phyloP scores from a whole-genome alignment of 1,140 invertebrate species.

The Pachypeltis micranthus region DNA sequence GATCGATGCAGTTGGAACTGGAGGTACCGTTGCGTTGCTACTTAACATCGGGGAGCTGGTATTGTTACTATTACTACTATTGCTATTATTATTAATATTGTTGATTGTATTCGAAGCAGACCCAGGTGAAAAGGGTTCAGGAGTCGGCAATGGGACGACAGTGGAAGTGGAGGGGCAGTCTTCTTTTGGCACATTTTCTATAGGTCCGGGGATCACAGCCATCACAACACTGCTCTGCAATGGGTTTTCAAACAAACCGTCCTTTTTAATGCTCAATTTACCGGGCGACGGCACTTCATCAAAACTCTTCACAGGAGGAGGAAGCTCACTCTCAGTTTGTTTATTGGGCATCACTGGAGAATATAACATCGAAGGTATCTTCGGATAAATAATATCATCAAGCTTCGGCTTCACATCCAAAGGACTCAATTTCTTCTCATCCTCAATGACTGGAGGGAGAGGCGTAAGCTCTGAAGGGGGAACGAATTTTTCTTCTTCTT shows the following conservation, averaged over 20 bases:
- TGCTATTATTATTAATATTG: conserved; percentile 2
- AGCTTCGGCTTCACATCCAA: conserved; percentile 24
- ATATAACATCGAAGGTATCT: conserved; percentile 5
- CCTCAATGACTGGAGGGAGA: conserved; percentile 2
- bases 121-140: conserved; percentile 6
- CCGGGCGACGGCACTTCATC: conserved; percentile 25
- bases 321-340: conserved; percentile 9
- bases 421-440: conserved; percentile 18
- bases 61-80: conserved; percentile 10
- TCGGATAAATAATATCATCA: conserved; percentile 20
- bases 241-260: conserved; percentile 25
- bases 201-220: conserved; percentile 19
- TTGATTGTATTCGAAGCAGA: background rate
- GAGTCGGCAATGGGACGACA: background rate
- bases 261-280: conserved; percentile 25
- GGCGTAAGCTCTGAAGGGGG: background rate
- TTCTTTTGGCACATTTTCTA: conserved; percentile 25
- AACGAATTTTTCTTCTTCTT: conserved; percentile 18
- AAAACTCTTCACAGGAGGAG: conserved; percentile 22
- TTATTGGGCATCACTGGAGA: conserved; percentile 13
- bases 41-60: background rate
- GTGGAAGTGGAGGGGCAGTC: conserved; percentile 12
- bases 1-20: conserved; percentile 1
- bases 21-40: background rate
- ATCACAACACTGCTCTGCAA: conserved; percentile 21